Evolutionary conservation across 2,888 invertebrate species (phyloP).

Genomic region (Cantharis rustica): DNA sequence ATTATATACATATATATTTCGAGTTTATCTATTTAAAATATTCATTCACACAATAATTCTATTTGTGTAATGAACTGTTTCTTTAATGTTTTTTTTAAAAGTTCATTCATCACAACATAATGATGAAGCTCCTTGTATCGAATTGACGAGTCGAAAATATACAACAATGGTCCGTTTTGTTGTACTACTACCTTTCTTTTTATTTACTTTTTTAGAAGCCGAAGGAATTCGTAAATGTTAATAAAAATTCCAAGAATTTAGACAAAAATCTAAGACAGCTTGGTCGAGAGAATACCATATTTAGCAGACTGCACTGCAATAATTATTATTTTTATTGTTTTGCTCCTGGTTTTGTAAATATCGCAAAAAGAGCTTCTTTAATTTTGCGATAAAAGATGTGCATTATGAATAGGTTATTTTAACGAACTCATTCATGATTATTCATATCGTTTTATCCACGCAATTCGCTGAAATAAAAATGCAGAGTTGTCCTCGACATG

Average conservation of each 20-base stretch:
- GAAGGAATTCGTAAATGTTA: neutral
- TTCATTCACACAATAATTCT: neutral
- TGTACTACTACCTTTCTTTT: neutral
- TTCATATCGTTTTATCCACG: neutral
- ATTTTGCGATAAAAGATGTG: neutral
- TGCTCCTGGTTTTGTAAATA: no score
- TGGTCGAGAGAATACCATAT: no score
- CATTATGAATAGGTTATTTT: no score
- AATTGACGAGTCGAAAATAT: neutral
- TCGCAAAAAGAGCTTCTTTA: neutral
- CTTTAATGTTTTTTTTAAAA: neutral
- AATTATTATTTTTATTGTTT: no score
- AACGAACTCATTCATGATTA: no score
- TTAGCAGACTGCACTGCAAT: no score
- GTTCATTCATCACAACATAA: neutral
- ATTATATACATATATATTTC: neutral
- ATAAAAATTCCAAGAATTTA: neutral
- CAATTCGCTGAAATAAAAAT: neutral
- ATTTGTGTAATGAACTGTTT: neutral
- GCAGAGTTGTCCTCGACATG: conserved; percentile 21
- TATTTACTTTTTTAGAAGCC: neutral
- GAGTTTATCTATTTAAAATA: neutral
- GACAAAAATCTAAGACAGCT: neutral
- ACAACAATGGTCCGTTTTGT: neutral
- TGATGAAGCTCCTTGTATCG: neutral